A percentile compares a stretch with the other conserved stretches of the same genome.
Conservation (phyloP, 2,797 vertebrate species). For the Molothrus aeneus region DNA sequence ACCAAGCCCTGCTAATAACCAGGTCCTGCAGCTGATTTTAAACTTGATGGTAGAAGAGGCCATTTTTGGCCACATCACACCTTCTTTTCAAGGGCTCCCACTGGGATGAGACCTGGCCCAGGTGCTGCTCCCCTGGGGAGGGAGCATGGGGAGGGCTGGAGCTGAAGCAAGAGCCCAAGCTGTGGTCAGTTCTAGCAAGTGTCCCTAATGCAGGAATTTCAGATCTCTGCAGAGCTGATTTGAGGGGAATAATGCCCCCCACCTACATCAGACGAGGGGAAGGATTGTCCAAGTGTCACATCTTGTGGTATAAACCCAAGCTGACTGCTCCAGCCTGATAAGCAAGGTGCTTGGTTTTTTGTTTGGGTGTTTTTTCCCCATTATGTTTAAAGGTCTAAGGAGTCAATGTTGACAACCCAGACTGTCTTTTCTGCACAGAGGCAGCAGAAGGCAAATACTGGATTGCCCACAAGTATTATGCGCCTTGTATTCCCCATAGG, state of each 20-base stretch:
- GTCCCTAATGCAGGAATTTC: background rate
- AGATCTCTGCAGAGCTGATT: background rate
- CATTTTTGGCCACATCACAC: background rate
- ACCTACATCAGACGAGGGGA: background rate
- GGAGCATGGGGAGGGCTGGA: background rate
- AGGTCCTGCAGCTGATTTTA: background rate
- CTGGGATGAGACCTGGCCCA: background rate
- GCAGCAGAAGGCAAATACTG: background rate
- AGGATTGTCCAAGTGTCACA: background rate
- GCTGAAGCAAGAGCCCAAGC: background rate
- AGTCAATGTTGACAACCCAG: background rate
- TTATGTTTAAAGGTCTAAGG: background rate
- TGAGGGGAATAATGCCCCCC: background rate
- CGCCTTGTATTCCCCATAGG: background rate
- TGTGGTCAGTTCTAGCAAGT: background rate
- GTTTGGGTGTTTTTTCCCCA: fast-evolving
- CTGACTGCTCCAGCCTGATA: background rate
- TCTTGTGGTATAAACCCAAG: background rate
- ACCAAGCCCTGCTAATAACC: background rate
- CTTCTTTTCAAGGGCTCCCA: background rate
- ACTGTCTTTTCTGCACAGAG: background rate
- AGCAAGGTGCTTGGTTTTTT: background rate
- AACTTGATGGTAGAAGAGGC: background rate
- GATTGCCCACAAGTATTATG: background rate
- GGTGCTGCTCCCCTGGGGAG: background rate